Conservation (phyloP, 2,888 invertebrate genomes). For the Lasiommata megera region DNA sequence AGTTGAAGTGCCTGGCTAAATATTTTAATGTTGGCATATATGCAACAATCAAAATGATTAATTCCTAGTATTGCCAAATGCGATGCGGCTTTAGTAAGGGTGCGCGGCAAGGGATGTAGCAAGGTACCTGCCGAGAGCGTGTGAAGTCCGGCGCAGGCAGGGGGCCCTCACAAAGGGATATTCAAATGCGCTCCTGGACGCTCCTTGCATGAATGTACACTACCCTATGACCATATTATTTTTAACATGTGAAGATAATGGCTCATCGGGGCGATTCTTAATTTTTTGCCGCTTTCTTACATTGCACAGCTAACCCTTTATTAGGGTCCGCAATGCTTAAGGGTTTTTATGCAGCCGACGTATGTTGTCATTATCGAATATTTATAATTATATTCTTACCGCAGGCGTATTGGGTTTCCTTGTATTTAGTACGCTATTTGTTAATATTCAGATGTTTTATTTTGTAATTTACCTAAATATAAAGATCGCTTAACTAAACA, state of each 20-base stretch:
- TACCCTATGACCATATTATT: conserved; percentile 81
- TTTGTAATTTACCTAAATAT: conserved; percentile 1
- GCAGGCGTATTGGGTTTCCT: conserved; percentile 34
- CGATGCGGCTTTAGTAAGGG: conserved; percentile 12
- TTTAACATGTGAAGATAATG: conserved; percentile 79
- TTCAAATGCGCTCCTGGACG: conserved; percentile 80
- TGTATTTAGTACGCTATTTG: conserved; percentile 7
- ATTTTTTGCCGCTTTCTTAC: conserved; percentile 75
- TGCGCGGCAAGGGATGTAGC: conserved; percentile 21
- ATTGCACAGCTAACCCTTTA: conserved; percentile 62
- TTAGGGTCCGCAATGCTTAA: conserved; percentile 72
- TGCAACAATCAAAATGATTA: conserved; percentile 18
- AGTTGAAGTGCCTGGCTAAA: no score
- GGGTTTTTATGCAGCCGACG: conserved; percentile 72
- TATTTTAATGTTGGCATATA: neutral
- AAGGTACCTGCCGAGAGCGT: conserved; percentile 63
- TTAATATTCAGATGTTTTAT: neutral
- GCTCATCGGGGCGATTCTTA: conserved; percentile 80
- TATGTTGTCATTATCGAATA: conserved; percentile 69
- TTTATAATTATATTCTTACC: conserved; percentile 46
- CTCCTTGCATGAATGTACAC: conserved; percentile 75
- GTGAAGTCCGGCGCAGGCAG: conserved; percentile 77
- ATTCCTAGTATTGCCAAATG: conserved; percentile 12
- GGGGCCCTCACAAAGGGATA: conserved; percentile 65
- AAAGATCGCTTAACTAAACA: no score